A percentile compares a stretch with the other conserved stretches of the same genome.
Conservation (phyloP, 2,888 invertebrate genomes). For the Sclerodermus sp. region DNA sequence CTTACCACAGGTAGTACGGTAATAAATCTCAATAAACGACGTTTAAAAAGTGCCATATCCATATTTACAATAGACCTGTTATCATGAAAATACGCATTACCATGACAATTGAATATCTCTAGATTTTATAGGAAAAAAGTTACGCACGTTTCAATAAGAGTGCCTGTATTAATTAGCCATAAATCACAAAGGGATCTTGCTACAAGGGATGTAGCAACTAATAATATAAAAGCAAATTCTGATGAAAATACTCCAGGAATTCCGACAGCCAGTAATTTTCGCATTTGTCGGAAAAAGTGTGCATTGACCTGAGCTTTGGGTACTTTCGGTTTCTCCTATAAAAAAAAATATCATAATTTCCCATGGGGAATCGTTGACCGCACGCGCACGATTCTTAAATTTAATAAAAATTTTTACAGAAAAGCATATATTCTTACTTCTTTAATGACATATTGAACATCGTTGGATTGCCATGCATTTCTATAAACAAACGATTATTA, state of each 20-base stretch:
- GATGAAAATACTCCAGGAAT: constrained; percentile 78
- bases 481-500: constrained; percentile 44
- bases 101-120: neutral
- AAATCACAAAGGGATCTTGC: constrained; percentile 93
- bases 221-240: constrained; percentile 72
- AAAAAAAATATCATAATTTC: constrained; percentile 8
- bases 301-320: constrained; percentile 77
- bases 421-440: constrained; percentile 61
- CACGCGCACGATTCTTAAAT: neutral
- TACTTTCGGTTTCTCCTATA: constrained; percentile 54
- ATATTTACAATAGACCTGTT: constrained; percentile 88
- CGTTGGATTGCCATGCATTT: constrained; percentile 66
- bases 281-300: constrained; percentile 72
- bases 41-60: constrained; percentile 75
- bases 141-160: constrained; percentile 86
- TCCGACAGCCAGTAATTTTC: constrained; percentile 62
- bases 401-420: neutral
- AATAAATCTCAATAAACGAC: constrained; percentile 75
- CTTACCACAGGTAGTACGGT: constrained; percentile 85
- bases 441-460: constrained; percentile 78
- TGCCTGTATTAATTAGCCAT: constrained; percentile 95
- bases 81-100: neutral
- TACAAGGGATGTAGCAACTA: constrained; percentile 80
- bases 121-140: neutral
- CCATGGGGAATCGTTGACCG: neutral